Conservation (phyloP, 2,797 vertebrate species). For the Glyptemys insculpta region DNA sequence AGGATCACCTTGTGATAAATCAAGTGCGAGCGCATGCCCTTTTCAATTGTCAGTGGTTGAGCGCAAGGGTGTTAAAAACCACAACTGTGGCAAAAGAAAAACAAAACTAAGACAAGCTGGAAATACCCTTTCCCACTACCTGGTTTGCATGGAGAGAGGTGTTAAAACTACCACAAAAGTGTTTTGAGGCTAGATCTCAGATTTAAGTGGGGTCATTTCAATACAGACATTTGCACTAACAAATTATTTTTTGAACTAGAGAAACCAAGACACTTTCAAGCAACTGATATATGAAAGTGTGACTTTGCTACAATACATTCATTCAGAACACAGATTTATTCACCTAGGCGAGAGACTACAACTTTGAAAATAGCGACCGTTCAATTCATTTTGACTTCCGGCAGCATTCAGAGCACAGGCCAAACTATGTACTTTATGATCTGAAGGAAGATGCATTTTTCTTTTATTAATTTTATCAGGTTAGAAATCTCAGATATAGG, state of each 20-base stretch:
- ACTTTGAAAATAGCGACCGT: not conserved
- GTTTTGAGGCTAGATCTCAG: not conserved
- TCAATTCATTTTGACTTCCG: not conserved
- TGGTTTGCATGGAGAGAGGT: not conserved
- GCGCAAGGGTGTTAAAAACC: not conserved
- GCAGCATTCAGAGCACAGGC: not conserved
- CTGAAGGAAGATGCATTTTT: not conserved
- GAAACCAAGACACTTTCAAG: not conserved
- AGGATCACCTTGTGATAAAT: not conserved
- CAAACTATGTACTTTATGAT: not conserved
- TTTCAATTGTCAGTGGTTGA: not conserved
- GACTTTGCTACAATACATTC: not conserved
- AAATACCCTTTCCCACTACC: not conserved
- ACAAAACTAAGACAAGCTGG: not conserved
- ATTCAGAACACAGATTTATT: not conserved
- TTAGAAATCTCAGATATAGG: not conserved
- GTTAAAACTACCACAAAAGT: not conserved
- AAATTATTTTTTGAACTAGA: constrained; percentile 12
- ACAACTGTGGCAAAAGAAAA: not conserved
- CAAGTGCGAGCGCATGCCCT: not conserved
- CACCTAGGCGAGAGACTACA: not conserved
- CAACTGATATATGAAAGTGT: not conserved
- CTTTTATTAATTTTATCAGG: not conserved
- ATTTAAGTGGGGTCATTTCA: not conserved
- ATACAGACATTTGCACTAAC: not conserved